Conservation (phyloP, 2,888 invertebrate species). For the Drosophila greeni region DNA sequence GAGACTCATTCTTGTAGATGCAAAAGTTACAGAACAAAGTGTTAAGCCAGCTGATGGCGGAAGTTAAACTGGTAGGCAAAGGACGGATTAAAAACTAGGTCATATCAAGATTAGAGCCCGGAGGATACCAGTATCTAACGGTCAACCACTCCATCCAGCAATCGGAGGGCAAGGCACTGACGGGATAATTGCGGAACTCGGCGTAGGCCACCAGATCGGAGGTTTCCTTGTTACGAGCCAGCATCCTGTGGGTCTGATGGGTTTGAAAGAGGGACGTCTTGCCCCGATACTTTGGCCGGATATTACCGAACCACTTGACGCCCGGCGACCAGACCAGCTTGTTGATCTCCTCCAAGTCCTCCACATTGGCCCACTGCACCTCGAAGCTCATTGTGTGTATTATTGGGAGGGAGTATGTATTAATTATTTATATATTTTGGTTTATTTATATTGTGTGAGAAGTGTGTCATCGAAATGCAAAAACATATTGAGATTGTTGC, state of each 20-base stretch:
- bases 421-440: not conserved
- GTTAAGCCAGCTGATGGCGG: constrained; percentile 55
- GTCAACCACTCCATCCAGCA: constrained; percentile 70
- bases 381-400: constrained; percentile 16
- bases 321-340: constrained; percentile 22
- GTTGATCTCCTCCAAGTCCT: constrained; percentile 31
- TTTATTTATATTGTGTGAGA: constrained; percentile 7
- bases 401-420: not conserved
- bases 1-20: constrained; percentile 47
- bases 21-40: constrained; percentile 64
- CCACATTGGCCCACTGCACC: constrained; percentile 46
- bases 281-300: constrained; percentile 39
- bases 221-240: constrained; percentile 31
- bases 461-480: constrained; percentile 18
- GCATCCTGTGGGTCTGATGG: constrained; percentile 63
- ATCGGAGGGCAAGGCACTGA: constrained; percentile 58
- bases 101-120: too few relatives aligned
- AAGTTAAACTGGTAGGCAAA: constrained; percentile 29
- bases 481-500: not conserved
- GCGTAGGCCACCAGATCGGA: constrained; percentile 61
- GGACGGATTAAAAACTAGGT: not conserved
- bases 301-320: constrained; percentile 53
- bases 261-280: constrained; percentile 46
- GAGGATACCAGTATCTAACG: constrained; percentile 65
- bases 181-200: constrained; percentile 67